Evolutionary conservation across 2,888 invertebrate genomes (phyloP).

Genomic region (Micoletzkya japonica): DNA sequence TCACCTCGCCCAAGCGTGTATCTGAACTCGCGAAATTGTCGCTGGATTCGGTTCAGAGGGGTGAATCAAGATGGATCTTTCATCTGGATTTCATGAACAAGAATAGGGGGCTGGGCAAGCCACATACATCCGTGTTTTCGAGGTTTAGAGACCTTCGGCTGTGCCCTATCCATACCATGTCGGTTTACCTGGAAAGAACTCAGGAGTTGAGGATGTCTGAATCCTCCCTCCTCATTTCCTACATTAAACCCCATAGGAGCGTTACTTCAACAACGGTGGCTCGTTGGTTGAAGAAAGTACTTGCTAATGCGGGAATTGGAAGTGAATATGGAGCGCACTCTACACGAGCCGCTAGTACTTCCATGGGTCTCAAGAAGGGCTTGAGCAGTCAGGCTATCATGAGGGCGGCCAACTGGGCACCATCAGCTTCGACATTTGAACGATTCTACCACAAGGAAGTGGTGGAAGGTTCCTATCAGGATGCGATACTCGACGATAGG

Average conservation of each 20-base stretch:
- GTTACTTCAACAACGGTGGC: background rate
- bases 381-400: background rate
- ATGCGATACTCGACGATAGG: too few species aligned
- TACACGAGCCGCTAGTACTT: background rate
- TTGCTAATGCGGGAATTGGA: background rate
- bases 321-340: background rate
- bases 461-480: too few species aligned
- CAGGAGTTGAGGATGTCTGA: background rate
- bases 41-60: background rate
- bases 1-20: constrained; percentile 1
- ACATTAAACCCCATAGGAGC: background rate
- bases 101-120: constrained; percentile 3
- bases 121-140: background rate
- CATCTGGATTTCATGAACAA: constrained; percentile 5
- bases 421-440: background rate
- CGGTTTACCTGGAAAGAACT: background rate
- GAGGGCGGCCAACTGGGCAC: background rate
- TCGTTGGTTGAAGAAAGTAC: constrained; percentile 3
- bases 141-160: background rate
- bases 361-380: background rate
- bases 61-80: background rate
- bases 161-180: background rate
- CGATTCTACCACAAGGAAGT: constrained; percentile 2
- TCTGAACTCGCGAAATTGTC: constrained; percentile 1
- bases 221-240: background rate